Conservation (phyloP, 2,888 invertebrate genomes). For the Anticlea derivata region DNA sequence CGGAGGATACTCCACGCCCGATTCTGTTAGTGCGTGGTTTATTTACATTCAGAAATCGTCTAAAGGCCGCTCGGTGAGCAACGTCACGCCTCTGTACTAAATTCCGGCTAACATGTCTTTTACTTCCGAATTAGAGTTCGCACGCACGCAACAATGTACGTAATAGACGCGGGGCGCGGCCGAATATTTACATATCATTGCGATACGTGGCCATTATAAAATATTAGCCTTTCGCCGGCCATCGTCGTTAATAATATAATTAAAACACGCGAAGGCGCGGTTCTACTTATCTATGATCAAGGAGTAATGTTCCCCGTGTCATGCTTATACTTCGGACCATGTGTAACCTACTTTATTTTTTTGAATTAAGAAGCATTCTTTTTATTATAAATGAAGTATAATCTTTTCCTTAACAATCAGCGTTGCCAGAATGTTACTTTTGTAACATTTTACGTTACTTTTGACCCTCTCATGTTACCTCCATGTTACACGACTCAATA, state of each 20-base stretch:
- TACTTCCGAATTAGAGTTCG: conserved; percentile 75
- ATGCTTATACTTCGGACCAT: conserved; percentile 35
- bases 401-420: no score
- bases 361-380: no score
- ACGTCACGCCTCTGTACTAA: conserved; percentile 70
- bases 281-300: conserved; percentile 74
- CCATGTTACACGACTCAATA: no score
- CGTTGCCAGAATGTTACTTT: no score
- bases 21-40: conserved; percentile 55
- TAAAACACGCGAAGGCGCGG: conserved; percentile 82
- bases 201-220: conserved; percentile 79
- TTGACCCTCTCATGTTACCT: no score
- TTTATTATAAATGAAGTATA: no score
- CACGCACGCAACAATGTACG: conserved; percentile 70
- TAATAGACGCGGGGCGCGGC: conserved; percentile 73
- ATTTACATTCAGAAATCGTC: conserved; percentile 61
- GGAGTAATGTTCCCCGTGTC: conserved; percentile 46
- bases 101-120: conserved; percentile 72
- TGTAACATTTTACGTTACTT: no score
- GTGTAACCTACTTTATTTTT: conserved; percentile 32
- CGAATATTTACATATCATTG: conserved; percentile 83
- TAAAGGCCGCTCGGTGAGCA: conserved; percentile 47
- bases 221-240: conserved; percentile 78
- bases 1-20: conserved; percentile 46
- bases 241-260: conserved; percentile 82